Evolutionary conservation across 2,888 invertebrate genomes (phyloP).

Genomic region (Eilema depressum): DNA sequence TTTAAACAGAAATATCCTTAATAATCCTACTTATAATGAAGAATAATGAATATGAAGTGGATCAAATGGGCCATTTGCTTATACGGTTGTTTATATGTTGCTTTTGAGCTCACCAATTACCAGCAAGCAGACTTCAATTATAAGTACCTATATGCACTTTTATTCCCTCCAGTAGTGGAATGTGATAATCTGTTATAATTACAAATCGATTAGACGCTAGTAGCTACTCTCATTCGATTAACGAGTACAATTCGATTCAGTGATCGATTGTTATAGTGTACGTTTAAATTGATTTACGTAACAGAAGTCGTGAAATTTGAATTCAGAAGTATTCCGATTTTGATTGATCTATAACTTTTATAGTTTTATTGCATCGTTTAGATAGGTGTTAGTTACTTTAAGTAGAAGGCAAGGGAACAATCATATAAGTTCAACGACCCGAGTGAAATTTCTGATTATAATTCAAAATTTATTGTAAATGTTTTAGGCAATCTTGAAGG

Average conservation of each 20-base stretch:
- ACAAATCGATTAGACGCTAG: constrained; percentile 59
- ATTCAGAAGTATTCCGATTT: constrained; percentile 41
- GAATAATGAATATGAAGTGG: too few species aligned
- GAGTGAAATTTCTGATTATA: neutral
- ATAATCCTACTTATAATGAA: too few species aligned
- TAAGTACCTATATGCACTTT: neutral
- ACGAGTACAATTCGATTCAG: constrained; percentile 67
- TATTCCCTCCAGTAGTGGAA: constrained; percentile 7
- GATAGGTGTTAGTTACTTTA: neutral
- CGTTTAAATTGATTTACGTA: constrained; percentile 50
- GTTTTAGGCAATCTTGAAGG: too few species aligned
- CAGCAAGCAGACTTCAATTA: neutral
- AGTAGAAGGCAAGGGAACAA: neutral
- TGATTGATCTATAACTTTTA: constrained; percentile 20
- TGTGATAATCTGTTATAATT: constrained; percentile 41
- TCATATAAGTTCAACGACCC: neutral
- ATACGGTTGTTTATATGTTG: neutral
- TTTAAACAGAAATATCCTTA: too few species aligned
- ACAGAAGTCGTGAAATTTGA: constrained; percentile 57
- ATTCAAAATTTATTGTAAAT: too few species aligned
- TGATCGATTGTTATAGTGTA: constrained; percentile 56
- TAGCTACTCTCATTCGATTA: constrained; percentile 73
- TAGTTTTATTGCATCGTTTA: neutral
- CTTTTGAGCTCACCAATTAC: neutral
- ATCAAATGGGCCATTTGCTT: neutral